These are phyloP conservation scores for Epicauta chinensis DNA, from an alignment of 1,140 invertebrate genomes.

Conservation along the genomic window DNA sequence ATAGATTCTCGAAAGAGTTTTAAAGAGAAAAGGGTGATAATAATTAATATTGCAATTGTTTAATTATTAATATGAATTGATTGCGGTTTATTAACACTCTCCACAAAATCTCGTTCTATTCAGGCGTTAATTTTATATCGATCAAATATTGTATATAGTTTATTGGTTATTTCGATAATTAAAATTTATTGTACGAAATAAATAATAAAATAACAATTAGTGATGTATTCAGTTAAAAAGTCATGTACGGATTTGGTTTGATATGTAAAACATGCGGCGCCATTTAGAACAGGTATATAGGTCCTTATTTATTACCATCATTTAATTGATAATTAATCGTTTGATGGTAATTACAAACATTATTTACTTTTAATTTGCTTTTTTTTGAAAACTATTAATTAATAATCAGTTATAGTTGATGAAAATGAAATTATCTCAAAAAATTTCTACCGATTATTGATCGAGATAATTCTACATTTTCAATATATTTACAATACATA, in stretches of 20 bases:
- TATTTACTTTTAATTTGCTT: conserved; percentile 22
- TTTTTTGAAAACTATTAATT: conserved; percentile 10
- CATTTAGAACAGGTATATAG: conserved; percentile 18
- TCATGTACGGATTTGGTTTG: conserved; percentile 13
- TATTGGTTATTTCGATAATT: too few relatives aligned
- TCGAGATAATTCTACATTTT: background rate
- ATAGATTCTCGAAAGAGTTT: too few relatives aligned
- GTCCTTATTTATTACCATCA: conserved; percentile 26
- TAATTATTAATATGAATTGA: too few relatives aligned
- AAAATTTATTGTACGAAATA: too few relatives aligned
- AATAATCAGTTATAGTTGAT: conserved; percentile 6
- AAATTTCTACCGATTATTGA: too few relatives aligned
- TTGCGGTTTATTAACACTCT: too few relatives aligned
- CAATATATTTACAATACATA: conserved; percentile 12
- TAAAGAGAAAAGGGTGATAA: too few relatives aligned
- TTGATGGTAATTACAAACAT: conserved; percentile 27
- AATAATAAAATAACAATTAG: conserved; percentile 8
- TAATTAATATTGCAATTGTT: too few relatives aligned
- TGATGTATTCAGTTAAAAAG: conserved; percentile 7
- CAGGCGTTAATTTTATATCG: too few relatives aligned
- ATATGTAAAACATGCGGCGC: conserved; percentile 21
- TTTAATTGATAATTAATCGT: conserved; percentile 33
- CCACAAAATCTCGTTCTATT: too few relatives aligned
- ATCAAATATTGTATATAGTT: too few relatives aligned
- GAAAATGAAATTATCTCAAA: too few relatives aligned